Percentiles rank a stretch among this genome's conserved stretches.
phyloP scores from a whole-genome alignment of 2,888 invertebrate species.

The Melolontha melolontha region DNA sequence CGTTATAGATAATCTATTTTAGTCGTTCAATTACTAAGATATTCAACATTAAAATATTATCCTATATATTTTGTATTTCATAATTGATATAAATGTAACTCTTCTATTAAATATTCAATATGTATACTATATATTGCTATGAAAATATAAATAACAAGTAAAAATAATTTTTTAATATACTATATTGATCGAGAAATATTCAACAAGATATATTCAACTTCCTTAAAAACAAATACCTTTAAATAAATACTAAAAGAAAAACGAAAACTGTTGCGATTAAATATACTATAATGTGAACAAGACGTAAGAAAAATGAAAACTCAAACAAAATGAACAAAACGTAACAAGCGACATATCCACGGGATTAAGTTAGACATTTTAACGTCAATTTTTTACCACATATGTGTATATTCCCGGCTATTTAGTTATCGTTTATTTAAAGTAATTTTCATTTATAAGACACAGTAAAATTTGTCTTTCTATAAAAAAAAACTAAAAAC shows the following conservation, averaged over 20 bases:
- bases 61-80: no score
- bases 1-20: no score
- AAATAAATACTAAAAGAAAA: constrained; percentile 30
- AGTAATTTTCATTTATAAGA: no score
- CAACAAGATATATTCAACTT: constrained; percentile 27
- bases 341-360: constrained; percentile 37
- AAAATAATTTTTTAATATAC: no score
- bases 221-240: constrained; percentile 4
- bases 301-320: constrained; percentile 7
- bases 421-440: no score
- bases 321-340: constrained; percentile 9
- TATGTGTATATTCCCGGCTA: constrained; percentile 19
- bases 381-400: constrained; percentile 40
- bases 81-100: no score
- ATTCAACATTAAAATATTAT: no score
- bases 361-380: constrained; percentile 28
- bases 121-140: not conserved
- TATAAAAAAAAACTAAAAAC: no score
- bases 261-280: not conserved
- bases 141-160: not conserved
- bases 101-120: no score
- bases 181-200: not conserved
- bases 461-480: no score
- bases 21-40: no score
- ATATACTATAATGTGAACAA: constrained; percentile 2